Percentiles rank a stretch among this genome's conserved stretches.
phyloP scores from a whole-genome alignment of 2,888 invertebrate genomes.

The Euphydryas editha region DNA sequence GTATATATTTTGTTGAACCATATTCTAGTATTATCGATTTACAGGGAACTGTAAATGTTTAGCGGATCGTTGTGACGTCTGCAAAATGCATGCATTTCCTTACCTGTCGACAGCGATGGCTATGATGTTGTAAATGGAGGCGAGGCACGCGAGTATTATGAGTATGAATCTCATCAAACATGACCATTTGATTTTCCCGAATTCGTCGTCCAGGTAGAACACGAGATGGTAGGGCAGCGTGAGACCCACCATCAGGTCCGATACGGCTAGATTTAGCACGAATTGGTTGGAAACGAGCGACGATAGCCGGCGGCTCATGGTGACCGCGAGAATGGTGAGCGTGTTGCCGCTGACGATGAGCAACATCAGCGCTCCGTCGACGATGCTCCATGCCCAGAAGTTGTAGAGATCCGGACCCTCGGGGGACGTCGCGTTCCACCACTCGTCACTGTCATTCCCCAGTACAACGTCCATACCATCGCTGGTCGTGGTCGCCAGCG shows the following conservation, averaged over 20 bases:
- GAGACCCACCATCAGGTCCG: conserved; percentile 90
- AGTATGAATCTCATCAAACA: conserved; percentile 89
- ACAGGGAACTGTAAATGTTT: background rate
- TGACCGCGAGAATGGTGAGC: conserved; percentile 89
- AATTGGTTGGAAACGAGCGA: conserved; percentile 90
- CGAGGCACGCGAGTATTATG: conserved; percentile 89
- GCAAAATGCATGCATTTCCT: conserved; percentile 42
- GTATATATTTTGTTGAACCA: background rate
- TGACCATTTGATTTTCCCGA: conserved; percentile 84
- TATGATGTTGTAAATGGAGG: conserved; percentile 90
- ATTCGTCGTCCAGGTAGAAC: conserved; percentile 86
- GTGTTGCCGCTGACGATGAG: conserved; percentile 89
- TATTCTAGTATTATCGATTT: background rate
- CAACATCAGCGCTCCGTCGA: conserved; percentile 86
- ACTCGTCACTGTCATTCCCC: conserved; percentile 68
- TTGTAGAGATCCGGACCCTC: conserved; percentile 66
- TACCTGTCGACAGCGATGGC: conserved; percentile 90
- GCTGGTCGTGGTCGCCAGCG: conserved; percentile 79
- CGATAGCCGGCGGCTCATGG: conserved; percentile 87
- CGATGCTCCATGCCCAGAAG: conserved; percentile 85
- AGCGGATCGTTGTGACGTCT: background rate
- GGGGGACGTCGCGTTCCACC: conserved; percentile 66
- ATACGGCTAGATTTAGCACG: conserved; percentile 90
- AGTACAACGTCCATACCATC: conserved; percentile 80
- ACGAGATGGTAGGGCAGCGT: conserved; percentile 90